Conservation (phyloP, 1,140 invertebrate species). For the Dendrolimus kikuchii region DNA sequence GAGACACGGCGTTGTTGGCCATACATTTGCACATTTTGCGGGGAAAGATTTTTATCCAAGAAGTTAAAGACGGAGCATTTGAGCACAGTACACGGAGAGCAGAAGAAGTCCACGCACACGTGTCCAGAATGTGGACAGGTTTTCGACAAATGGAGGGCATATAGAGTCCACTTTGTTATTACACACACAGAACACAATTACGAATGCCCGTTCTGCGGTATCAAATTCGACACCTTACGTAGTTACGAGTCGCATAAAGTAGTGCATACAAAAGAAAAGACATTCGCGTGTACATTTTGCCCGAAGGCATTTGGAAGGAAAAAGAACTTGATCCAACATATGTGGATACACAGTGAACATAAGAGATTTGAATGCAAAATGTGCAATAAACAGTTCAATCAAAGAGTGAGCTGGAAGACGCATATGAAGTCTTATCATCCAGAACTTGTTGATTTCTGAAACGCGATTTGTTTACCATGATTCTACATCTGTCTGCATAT, state of each 20-base stretch:
- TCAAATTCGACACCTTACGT: slow-evolving; percentile 15
- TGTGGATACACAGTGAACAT: slow-evolving; percentile 71
- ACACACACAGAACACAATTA: slow-evolving; percentile 20
- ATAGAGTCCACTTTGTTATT: slow-evolving; percentile 19
- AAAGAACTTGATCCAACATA: slow-evolving; percentile 32
- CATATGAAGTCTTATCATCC: slow-evolving; percentile 29
- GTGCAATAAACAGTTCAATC: slow-evolving; percentile 73
- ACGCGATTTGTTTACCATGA: neutral
- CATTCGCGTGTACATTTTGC: slow-evolving; percentile 63
- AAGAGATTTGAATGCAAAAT: slow-evolving; percentile 73
- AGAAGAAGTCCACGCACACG: slow-evolving; percentile 14
- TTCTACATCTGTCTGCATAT: too few relatives aligned
- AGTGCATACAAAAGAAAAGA: slow-evolving; percentile 59
- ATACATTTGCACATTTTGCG: slow-evolving; percentile 29
- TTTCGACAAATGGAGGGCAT: slow-evolving; percentile 9
- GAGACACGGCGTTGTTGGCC: slow-evolving; percentile 30
- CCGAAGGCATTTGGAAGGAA: slow-evolving; percentile 25
- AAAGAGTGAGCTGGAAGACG: slow-evolving; percentile 30
- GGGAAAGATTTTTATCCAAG: slow-evolving; percentile 24
- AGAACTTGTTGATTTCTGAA: slow-evolving; percentile 9
- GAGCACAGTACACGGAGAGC: slow-evolving; percentile 25
- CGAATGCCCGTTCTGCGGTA: slow-evolving; percentile 14
- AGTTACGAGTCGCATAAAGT: slow-evolving; percentile 38
- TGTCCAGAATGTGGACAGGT: slow-evolving; percentile 18
- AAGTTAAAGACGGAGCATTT: slow-evolving; percentile 29